phyloP scores from a whole-genome alignment of 2,797 vertebrate species.

The Onychomys torridus region DNA sequence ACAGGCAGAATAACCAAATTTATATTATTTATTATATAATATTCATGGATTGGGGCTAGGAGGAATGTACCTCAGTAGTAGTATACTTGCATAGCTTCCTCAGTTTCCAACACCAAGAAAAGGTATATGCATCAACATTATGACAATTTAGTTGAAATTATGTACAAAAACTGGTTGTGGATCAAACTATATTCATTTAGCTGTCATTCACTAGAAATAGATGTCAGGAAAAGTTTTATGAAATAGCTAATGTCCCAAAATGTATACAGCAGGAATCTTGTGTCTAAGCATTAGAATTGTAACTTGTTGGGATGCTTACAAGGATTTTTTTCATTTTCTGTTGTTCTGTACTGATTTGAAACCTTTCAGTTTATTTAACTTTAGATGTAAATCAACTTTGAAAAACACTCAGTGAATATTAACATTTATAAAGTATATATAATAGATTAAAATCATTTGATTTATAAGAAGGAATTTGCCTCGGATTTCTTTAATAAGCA shows the following conservation, averaged over 20 bases:
- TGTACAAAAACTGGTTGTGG: conserved; percentile 34
- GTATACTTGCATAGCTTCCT: neutral
- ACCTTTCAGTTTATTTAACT: conserved; percentile 14
- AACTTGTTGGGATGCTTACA: conserved; percentile 38
- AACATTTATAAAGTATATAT: conserved; percentile 34
- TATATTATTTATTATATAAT: conserved; percentile 42
- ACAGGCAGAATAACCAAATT: conserved; percentile 31
- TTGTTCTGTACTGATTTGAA: conserved; percentile 60
- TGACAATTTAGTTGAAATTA: conserved; percentile 53
- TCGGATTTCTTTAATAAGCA: conserved; percentile 44
- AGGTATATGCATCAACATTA: neutral
- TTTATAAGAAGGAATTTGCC: conserved; percentile 14
- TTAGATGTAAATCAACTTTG: conserved; percentile 41
- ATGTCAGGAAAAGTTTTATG: conserved; percentile 20
- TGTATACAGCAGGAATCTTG: conserved; percentile 3
- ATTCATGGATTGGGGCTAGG: neutral
- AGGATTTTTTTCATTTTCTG: conserved; percentile 57
- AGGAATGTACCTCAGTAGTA: neutral
- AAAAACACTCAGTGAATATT: conserved; percentile 40
- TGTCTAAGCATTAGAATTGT: neutral
- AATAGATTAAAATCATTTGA: conserved; percentile 42
- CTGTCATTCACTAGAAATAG: conserved; percentile 50
- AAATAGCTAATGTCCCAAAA: conserved; percentile 42
- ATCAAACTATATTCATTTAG: conserved; percentile 4
- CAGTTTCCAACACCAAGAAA: neutral